Conservation (phyloP, 2,113 vertebrate genomes). For the Felis chaus region DNA sequence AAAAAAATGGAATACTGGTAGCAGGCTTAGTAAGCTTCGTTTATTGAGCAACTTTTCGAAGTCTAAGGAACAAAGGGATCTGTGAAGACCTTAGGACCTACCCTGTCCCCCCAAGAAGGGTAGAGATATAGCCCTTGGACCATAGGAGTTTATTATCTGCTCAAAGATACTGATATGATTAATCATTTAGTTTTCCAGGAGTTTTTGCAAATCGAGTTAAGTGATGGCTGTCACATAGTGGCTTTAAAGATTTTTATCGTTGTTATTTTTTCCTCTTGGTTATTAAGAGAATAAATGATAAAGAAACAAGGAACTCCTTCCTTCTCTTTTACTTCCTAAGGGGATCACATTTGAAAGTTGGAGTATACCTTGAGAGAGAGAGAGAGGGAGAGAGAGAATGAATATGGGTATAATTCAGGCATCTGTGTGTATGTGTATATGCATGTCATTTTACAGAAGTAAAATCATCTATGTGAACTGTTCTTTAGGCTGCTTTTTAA, state of each 20-base stretch:
- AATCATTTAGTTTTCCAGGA: background rate
- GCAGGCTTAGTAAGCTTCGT: background rate
- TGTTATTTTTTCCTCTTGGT: background rate
- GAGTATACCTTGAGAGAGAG: background rate
- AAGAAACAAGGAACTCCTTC: background rate
- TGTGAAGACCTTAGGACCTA: background rate
- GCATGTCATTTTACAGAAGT: background rate
- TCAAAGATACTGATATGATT: background rate
- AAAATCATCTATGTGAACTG: background rate
- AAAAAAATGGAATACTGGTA: background rate
- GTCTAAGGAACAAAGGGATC: background rate
- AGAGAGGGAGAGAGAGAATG: background rate
- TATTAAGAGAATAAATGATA: background rate
- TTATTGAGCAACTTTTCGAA: background rate
- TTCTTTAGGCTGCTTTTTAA: background rate
- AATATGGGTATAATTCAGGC: background rate
- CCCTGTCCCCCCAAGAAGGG: accelerated
- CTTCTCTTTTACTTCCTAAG: background rate
- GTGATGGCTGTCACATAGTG: background rate
- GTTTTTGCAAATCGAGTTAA: background rate
- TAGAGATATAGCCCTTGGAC: background rate
- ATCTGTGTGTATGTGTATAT: background rate
- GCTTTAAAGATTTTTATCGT: background rate
- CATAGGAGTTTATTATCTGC: background rate
- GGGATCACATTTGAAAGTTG: background rate